These are phyloP conservation scores for Pygoscelis adeliae DNA, from an alignment of 2,113 vertebrate genomes.

Conservation along the genomic window DNA sequence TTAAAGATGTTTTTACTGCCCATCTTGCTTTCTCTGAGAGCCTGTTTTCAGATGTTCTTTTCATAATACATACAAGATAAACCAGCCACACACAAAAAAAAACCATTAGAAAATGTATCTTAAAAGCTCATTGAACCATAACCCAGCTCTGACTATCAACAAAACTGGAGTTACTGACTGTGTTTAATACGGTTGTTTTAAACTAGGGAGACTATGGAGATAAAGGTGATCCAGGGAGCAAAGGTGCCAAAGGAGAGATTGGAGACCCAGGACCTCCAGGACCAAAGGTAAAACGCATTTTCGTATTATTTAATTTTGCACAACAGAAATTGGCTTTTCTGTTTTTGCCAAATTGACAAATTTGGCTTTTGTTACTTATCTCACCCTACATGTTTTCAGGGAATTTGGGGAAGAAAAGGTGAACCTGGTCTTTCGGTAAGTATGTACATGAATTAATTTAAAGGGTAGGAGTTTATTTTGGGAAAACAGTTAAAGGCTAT, in stretches of 20 bases:
- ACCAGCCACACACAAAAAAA: neutral
- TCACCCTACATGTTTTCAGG: conserved; percentile 67
- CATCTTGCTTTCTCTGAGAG: neutral
- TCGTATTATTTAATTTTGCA: neutral
- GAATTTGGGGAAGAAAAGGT: conserved; percentile 80
- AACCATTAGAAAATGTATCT: neutral
- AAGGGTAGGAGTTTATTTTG: neutral
- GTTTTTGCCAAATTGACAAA: neutral
- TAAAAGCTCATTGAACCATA: neutral
- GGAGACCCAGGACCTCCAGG: conserved; percentile 82
- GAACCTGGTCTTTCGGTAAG: conserved; percentile 84
- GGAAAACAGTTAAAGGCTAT: neutral
- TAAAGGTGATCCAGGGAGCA: conserved; percentile 78
- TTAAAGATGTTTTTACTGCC: neutral
- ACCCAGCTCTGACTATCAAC: neutral
- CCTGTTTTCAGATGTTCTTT: neutral
- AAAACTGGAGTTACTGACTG: neutral
- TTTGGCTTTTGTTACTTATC: neutral
- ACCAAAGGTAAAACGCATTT: conserved; percentile 69
- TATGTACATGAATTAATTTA: conserved; percentile 7
- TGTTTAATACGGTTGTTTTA: neutral
- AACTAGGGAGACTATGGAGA: conserved; percentile 82
- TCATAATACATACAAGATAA: neutral
- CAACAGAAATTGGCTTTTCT: neutral
- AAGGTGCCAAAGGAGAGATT: conserved; percentile 83